Percentiles rank a stretch among this genome's conserved stretches.
These are phyloP conservation scores for Aphaenogaster ashmeadi DNA, from an alignment of 1,140 invertebrate genomes.

Conservation along the genomic window DNA sequence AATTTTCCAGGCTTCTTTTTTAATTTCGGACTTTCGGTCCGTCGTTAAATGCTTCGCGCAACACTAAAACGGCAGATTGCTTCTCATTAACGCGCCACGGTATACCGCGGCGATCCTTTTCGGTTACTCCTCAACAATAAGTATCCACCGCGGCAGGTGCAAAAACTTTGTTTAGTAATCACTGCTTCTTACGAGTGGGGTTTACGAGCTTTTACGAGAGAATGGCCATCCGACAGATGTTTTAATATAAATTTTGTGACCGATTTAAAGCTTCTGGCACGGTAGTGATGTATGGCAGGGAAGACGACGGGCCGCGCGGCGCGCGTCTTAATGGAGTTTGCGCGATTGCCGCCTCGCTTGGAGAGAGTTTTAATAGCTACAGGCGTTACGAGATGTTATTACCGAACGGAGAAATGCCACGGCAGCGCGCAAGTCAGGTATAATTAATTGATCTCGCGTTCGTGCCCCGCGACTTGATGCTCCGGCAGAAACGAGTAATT, in stretches of 20 bases:
- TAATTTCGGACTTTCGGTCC: neutral
- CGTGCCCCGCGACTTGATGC: slow-evolving; percentile 29
- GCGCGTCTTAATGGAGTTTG: slow-evolving; percentile 61
- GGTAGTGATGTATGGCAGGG: slow-evolving; percentile 25
- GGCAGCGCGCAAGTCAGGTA: slow-evolving; percentile 19
- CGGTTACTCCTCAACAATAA: neutral
- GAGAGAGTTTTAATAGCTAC: slow-evolving; percentile 61
- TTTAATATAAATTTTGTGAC: slow-evolving; percentile 62
- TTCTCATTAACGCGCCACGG: slow-evolving; percentile 18
- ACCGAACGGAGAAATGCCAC: slow-evolving; percentile 43
- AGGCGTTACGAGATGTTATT: slow-evolving; percentile 57
- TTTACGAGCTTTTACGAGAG: slow-evolving; percentile 41
- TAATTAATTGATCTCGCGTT: slow-evolving; percentile 53
- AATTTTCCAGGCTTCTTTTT: neutral
- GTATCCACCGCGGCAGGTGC: neutral
- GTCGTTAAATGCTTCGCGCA: neutral
- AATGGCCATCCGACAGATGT: slow-evolving; percentile 41
- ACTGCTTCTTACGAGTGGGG: slow-evolving; percentile 1
- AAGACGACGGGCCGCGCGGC: neutral
- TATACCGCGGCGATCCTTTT: neutral
- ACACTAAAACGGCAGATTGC: neutral
- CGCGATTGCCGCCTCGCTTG: slow-evolving; percentile 61
- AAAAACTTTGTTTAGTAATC: slow-evolving; percentile 45
- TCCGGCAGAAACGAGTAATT: slow-evolving; percentile 46
- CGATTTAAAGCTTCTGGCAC: slow-evolving; percentile 50